phyloP scores from a whole-genome alignment of 2,888 invertebrate genomes.

The Drosophila yooni region DNA sequence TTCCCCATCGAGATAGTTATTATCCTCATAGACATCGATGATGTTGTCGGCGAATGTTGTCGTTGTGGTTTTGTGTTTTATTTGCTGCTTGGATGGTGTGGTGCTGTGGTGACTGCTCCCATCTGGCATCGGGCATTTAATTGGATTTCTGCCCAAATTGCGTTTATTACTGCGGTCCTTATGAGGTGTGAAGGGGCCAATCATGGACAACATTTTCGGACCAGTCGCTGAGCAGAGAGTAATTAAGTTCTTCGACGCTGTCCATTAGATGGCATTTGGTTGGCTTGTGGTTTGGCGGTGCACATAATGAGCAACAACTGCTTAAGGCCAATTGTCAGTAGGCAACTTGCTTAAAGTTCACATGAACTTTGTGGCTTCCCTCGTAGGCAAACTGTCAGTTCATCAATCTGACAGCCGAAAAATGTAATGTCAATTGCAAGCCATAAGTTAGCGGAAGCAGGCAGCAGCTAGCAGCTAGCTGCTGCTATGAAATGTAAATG shows the following conservation, averaged over 20 bases:
- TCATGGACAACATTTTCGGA: conserved; percentile 40
- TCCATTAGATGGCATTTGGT: conserved; percentile 7
- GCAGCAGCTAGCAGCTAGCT: conserved; percentile 7
- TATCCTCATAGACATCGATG: conserved; percentile 71
- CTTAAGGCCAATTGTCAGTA: conserved; percentile 33
- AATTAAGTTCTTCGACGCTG: conserved; percentile 68
- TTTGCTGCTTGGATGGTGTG: conserved; percentile 25
- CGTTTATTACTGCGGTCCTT: conserved; percentile 76
- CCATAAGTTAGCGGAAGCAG: conserved; percentile 58
- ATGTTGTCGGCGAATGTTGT: conserved; percentile 67
- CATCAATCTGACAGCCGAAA: conserved; percentile 66
- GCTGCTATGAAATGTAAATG: conserved; percentile 61
- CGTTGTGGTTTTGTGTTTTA: conserved; percentile 52
- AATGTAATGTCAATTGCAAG: conserved; percentile 72
- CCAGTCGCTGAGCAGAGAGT: conserved; percentile 55
- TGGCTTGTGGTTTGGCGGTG: conserved; percentile 28
- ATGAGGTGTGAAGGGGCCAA: conserved; percentile 78
- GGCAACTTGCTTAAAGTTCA: conserved; percentile 28
- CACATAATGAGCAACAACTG: conserved; percentile 4
- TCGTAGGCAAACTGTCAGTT: conserved; percentile 47
- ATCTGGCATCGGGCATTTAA: conserved; percentile 64
- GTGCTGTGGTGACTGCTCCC: conserved; percentile 18
- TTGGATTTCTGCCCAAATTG: conserved; percentile 80
- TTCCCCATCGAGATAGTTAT: conserved; percentile 50
- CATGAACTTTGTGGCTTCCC: conserved; percentile 1